phyloP scores from a whole-genome alignment of 2,113 vertebrate genomes.

The Catharus bicknelli region DNA sequence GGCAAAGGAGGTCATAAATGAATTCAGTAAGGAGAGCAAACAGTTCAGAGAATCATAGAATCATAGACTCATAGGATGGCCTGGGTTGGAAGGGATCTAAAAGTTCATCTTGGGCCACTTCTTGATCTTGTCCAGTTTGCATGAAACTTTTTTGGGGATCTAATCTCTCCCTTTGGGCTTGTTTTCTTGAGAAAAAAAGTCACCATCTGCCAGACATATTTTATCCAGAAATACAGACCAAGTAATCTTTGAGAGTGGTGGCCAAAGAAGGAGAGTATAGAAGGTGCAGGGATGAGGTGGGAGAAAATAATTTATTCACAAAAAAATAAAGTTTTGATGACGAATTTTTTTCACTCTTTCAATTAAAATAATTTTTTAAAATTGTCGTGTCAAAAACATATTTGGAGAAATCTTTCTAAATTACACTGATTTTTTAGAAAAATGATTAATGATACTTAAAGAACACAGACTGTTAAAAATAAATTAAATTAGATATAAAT shows the following conservation, averaged over 20 bases:
- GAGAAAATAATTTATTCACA: neutral
- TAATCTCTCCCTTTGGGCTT: neutral
- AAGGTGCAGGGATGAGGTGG: neutral
- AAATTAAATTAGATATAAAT: neutral
- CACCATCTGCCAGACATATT: neutral
- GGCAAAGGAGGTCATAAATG: neutral
- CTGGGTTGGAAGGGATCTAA: neutral
- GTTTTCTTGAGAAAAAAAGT: neutral
- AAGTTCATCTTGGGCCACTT: no score
- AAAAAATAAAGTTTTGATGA: neutral
- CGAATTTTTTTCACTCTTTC: neutral
- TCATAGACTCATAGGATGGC: neutral
- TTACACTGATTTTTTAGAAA: neutral
- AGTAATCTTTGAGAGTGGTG: neutral
- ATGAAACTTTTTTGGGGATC: neutral
- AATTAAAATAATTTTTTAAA: neutral
- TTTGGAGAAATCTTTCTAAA: neutral
- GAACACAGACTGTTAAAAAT: neutral
- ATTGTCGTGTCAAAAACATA: neutral
- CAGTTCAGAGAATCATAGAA: neutral
- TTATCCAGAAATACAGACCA: neutral
- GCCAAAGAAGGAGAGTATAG: fast-evolving
- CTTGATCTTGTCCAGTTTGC: neutral
- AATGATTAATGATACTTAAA: neutral
- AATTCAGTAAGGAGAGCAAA: neutral